Percentiles rank a stretch among this genome's conserved stretches.
phyloP scores from a whole-genome alignment of 37 sponge, comb jelly and placozoan genomes.

The Amphimedon queenslandica region DNA sequence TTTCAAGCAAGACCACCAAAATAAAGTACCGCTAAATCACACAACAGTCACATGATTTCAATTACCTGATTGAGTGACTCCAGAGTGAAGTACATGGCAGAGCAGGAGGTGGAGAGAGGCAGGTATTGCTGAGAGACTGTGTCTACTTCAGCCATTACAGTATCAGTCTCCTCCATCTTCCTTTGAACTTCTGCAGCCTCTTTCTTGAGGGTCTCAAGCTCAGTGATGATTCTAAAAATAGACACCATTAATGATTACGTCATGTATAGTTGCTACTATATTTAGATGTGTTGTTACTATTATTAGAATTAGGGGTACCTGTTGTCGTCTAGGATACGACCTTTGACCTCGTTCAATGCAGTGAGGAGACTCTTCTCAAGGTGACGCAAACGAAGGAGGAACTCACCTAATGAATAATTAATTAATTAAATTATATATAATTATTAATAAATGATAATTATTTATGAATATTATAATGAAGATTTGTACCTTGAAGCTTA shows the following conservation, averaged over 20 bases:
- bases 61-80: conserved; percentile 86
- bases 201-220: conserved; percentile 94
- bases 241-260: no score
- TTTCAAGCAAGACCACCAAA: no score
- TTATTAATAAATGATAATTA: no score
- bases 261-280: not conserved
- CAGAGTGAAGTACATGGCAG: conserved; percentile 92
- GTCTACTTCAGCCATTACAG: conserved; percentile 96
- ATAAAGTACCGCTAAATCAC: not conserved
- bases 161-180: conserved; percentile 97
- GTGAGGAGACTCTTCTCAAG: conserved; percentile 90
- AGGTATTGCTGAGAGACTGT: conserved; percentile 87
- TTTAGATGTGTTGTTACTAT: not conserved
- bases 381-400: conserved; percentile 82
- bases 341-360: conserved; percentile 96
- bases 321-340: conserved; percentile 89
- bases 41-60: not conserved
- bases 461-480: no score
- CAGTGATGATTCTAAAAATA: conserved; percentile 64
- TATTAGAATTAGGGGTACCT: no score
- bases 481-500: conserved; percentile 83
- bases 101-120: conserved; percentile 89
- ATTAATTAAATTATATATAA: not conserved
- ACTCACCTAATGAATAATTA: conserved; percentile 56
- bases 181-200: conserved; percentile 92